Percentiles rank a stretch among this genome's conserved stretches.
Conservation (phyloP, 2,113 vertebrate species). For the Scomber colias region DNA sequence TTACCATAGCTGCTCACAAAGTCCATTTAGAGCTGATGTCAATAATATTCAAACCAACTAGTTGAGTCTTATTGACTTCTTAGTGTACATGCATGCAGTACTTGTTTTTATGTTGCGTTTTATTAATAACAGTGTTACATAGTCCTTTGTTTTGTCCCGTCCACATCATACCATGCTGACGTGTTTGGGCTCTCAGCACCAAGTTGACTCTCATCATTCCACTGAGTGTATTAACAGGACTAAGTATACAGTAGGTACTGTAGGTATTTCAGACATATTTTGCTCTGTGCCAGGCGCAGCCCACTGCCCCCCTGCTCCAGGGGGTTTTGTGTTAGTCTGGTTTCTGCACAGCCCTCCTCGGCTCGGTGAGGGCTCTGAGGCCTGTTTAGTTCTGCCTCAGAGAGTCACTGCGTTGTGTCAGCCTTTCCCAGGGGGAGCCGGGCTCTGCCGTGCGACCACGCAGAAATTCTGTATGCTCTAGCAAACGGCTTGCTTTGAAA, state of each 20-base stretch:
- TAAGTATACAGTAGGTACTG: conserved; percentile 69
- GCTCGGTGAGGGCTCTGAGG: conserved; percentile 56
- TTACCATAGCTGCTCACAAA: conserved; percentile 51
- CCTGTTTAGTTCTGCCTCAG: conserved; percentile 77
- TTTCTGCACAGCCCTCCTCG: conserved; percentile 42
- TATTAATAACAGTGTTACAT: conserved; percentile 50
- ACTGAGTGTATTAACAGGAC: conserved; percentile 64
- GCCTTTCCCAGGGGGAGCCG: conserved; percentile 81
- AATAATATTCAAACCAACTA: conserved; percentile 42
- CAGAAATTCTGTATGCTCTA: conserved; percentile 85
- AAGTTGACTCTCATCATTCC: conserved; percentile 50
- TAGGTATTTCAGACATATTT: conserved; percentile 73
- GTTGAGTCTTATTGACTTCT: conserved; percentile 29
- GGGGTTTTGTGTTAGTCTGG: conserved; percentile 57
- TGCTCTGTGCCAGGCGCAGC: conserved; percentile 46
- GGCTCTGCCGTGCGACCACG: conserved; percentile 79
- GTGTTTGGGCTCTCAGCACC: conserved; percentile 56
- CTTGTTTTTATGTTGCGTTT: conserved; percentile 49
- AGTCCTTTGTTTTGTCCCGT: conserved; percentile 67
- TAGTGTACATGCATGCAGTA: conserved; percentile 43
- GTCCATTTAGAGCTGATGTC: conserved; percentile 32
- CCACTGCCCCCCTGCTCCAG: conserved; percentile 16
- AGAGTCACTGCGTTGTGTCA: conserved; percentile 73
- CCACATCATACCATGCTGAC: conserved; percentile 63
- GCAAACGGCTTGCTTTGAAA: conserved; percentile 80